A percentile compares a stretch with the other conserved stretches of the same genome.
Conservation (phyloP, 2,888 invertebrate species). For the Hypena proboscidalis region DNA sequence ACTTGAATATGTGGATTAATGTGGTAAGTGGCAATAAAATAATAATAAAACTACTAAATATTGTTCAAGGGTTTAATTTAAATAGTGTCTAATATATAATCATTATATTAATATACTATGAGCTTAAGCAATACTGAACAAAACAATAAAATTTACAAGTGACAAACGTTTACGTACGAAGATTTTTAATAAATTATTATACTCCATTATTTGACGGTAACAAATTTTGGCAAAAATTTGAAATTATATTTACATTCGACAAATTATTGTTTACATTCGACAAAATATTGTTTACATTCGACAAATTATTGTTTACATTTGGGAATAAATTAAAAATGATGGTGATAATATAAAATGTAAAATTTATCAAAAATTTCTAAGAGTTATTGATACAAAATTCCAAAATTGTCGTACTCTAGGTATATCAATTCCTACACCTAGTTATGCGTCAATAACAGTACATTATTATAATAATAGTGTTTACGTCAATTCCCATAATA, state of each 20-base stretch:
- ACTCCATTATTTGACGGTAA: slow-evolving; percentile 58
- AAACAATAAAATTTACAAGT: slow-evolving; percentile 82
- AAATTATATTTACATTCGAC: slow-evolving; percentile 74
- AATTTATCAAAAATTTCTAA: slow-evolving; percentile 69
- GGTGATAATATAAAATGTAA: slow-evolving; percentile 51
- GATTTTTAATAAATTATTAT: slow-evolving; percentile 55
- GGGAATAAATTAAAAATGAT: too few relatives aligned
- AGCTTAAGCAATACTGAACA: slow-evolving; percentile 82
- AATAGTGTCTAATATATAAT: slow-evolving; percentile 71
- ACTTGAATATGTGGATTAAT: too few relatives aligned
- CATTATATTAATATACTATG: slow-evolving; percentile 76
- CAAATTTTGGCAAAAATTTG: slow-evolving; percentile 65
- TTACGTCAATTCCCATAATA: slow-evolving; percentile 39
- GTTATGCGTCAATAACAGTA: slow-evolving; percentile 41
- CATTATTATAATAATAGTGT: slow-evolving; percentile 22
- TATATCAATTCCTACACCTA: slow-evolving; percentile 60
- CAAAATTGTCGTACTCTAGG: slow-evolving; percentile 40
- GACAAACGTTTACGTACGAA: slow-evolving; percentile 64
- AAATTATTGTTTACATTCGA: slow-evolving; percentile 39
- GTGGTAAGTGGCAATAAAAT: not conserved
- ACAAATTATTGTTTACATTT: too few relatives aligned
- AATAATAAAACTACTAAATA: slow-evolving; percentile 22
- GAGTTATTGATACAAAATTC: slow-evolving; percentile 50
- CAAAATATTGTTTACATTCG: slow-evolving; percentile 41
- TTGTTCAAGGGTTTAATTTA: slow-evolving; percentile 64